A percentile compares a stretch with the other conserved stretches of the same genome.
Evolutionary conservation across 2,888 invertebrate genomes (phyloP).

Genomic region (Macaria notata): DNA sequence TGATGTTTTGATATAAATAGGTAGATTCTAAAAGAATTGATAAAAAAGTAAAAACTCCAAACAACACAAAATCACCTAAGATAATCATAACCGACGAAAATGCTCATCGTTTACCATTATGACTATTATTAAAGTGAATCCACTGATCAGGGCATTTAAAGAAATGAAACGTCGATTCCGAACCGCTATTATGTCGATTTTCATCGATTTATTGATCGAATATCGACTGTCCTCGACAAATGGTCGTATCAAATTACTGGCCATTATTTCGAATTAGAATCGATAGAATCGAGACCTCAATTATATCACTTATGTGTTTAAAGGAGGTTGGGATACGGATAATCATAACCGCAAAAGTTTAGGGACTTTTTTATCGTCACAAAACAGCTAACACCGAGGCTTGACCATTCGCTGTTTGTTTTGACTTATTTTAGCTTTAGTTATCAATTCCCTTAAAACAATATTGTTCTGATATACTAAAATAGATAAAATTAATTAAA

Average conservation of each 20-base stretch:
- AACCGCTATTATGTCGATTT: conserved; percentile 77
- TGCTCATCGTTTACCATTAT: conserved; percentile 73
- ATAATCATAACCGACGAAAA: conserved; percentile 43
- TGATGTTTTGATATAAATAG: no score
- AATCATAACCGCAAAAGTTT: conserved; percentile 69
- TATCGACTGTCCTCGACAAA: conserved; percentile 81
- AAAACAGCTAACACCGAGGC: conserved; percentile 38
- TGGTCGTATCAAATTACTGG: conserved; percentile 77
- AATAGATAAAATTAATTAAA: no score
- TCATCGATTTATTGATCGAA: conserved; percentile 81
- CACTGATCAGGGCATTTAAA: conserved; percentile 79
- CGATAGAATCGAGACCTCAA: conserved; percentile 79
- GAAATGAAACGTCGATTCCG: conserved; percentile 79
- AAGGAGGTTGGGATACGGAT: conserved; percentile 69
- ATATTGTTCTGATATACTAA: no score
- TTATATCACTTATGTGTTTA: conserved; percentile 83
- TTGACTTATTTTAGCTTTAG: conserved; percentile 34
- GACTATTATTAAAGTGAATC: conserved; percentile 76
- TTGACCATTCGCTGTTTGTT: conserved; percentile 43
- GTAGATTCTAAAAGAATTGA: conserved; percentile 8
- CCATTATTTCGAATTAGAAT: conserved; percentile 81
- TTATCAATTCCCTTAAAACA: no score
- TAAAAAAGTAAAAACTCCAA: conserved; percentile 36
- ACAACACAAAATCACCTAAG: conserved; percentile 32
- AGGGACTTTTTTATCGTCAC: conserved; percentile 41